A percentile compares a stretch with the other conserved stretches of the same genome.
phyloP scores from a whole-genome alignment of 2,888 invertebrate genomes.

The Aethes cnicana region DNA sequence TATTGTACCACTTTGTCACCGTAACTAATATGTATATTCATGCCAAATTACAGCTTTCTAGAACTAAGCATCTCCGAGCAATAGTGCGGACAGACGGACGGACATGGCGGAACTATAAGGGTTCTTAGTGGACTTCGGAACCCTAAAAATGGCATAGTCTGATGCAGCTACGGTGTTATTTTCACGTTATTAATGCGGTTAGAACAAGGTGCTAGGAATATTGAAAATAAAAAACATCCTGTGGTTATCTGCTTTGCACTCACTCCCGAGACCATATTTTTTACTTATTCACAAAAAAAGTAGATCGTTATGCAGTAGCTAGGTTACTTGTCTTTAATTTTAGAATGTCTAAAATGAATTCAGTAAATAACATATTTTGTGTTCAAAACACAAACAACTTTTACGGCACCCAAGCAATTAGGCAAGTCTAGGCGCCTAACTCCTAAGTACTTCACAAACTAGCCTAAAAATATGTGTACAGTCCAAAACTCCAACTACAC shows the following conservation, averaged over 20 bases:
- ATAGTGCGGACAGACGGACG: too few relatives aligned
- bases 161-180: slow-evolving; percentile 10
- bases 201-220: slow-evolving; percentile 8
- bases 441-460: slow-evolving; percentile 6
- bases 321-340: background rate
- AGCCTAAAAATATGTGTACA: slow-evolving; percentile 40
- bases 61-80: too few relatives aligned
- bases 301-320: background rate
- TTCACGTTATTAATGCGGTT: background rate
- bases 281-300: too few relatives aligned
- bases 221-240: too few relatives aligned
- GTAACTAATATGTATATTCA: too few relatives aligned
- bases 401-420: background rate
- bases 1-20: too few relatives aligned
- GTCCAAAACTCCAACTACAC: slow-evolving; percentile 48
- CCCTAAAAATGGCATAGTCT: too few relatives aligned
- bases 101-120: too few relatives aligned
- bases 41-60: too few relatives aligned
- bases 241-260: too few relatives aligned
- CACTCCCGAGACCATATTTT: too few relatives aligned
- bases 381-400: background rate
- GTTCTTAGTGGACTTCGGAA: too few relatives aligned
- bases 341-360: background rate
- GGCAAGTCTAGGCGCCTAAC: slow-evolving; percentile 6
- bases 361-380: background rate